Evolutionary conservation across 2,113 vertebrate genomes (phyloP), one percentile per base, ranked within the genome.

Genomic region (Pipra filicauda): DNA sequence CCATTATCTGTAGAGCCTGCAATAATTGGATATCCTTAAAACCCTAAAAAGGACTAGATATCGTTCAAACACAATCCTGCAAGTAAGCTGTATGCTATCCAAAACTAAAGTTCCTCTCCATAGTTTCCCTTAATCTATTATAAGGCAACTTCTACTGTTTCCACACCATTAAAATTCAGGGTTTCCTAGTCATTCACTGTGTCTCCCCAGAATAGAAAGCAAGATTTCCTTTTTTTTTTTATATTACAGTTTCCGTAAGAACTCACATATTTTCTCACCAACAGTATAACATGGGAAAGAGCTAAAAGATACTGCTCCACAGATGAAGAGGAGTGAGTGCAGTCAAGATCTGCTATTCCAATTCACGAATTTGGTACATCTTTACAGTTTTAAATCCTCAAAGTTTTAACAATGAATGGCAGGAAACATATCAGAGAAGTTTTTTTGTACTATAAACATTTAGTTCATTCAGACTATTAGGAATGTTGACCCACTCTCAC

Each of bases 311-410:
- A 31, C 5, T 35, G 6, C 46, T 78, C 24, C 31, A 69, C 11
- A 85, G 35, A 65, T 18, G 11, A 79, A 65, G 27, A 88, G 1
- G 26, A 80, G 3, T 3, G 5, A 44, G 7, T 15, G 15, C 8
- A 48, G 10, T 49, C 62, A 49, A 71, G 6, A 39, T 24, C 33
- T 62, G 15, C 14, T 75, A 18, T 28, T 72, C 10, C 2, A 4
- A 20, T 65, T 52, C 0, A 1, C 33, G 1, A 22, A 19, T 22
- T 2, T 55, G 19, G 18, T 44, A 39, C 28, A 49, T 12, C 22
- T 44, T 35, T 33, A 12, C 8, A 66, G 46, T 31, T 88, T 41
- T 5, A 57, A 79, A 85, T 27, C 22, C 30, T 43, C 30, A 6
- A 55, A 57, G 19, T 43, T 37, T 79, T 41, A 71, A 48, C 14